A percentile compares a stretch with the other conserved stretches of the same genome.
Conservation (phyloP, 2,113 vertebrate species). For the Callionymus lyra region DNA sequence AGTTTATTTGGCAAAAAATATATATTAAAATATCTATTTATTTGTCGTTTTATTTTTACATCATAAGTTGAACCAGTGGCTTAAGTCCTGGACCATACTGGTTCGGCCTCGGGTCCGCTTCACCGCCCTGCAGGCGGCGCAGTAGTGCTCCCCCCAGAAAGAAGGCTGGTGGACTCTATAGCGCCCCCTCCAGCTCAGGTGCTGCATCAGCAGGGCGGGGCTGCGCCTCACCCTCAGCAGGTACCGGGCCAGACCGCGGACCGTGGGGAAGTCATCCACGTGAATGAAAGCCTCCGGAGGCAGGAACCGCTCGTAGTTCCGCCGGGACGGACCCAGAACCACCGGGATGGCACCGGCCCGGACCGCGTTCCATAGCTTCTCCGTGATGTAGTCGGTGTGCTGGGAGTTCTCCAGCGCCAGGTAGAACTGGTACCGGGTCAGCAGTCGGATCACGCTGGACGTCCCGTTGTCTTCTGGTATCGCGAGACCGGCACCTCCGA, state of each 20-base stretch:
- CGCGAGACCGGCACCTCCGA: conserved; percentile 56
- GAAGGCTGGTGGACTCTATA: conserved; percentile 65
- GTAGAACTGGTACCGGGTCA: conserved; percentile 84
- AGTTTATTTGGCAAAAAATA: no score
- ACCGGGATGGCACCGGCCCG: conserved; percentile 74
- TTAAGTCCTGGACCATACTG: conserved; percentile 63
- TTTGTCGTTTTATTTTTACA: conserved; percentile 1
- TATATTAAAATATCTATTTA: no score
- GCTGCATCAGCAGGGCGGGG: conserved; percentile 59
- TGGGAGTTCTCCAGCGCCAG: conserved; percentile 90
- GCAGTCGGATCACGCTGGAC: conserved; percentile 54
- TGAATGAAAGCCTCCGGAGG: conserved; percentile 86
- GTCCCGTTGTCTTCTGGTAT: conserved; percentile 32
- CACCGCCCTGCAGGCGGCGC: conserved; percentile 70
- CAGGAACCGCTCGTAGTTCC: conserved; percentile 86
- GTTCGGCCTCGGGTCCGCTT: conserved; percentile 37
- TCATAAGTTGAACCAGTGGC: conserved; percentile 71
- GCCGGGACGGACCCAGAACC: conserved; percentile 77
- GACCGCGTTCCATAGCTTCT: conserved; percentile 92
- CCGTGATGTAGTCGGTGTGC: conserved; percentile 88
- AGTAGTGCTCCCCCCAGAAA: conserved; percentile 85
- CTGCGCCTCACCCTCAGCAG: conserved; percentile 73
- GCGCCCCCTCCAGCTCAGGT: conserved; percentile 77
- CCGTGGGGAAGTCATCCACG: conserved; percentile 78
- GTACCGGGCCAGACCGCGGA: conserved; percentile 72